Percentiles rank a stretch among this genome's conserved stretches.
Conservation (phyloP, 2,113 vertebrate genomes). For the Callocephalon fimbriatum region DNA sequence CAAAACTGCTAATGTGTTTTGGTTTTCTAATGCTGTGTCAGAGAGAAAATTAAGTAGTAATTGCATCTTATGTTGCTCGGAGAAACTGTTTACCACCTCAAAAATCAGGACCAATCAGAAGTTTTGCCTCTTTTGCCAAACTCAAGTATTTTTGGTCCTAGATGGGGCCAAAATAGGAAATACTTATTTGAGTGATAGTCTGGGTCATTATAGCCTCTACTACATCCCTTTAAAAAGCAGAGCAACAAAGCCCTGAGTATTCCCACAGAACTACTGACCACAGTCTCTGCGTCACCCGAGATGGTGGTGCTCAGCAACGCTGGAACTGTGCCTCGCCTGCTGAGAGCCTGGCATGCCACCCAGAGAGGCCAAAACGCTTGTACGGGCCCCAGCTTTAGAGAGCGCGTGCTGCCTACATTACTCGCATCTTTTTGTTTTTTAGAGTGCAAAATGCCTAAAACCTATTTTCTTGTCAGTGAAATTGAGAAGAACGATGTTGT, state of each 20-base stretch:
- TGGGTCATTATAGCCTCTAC: not conserved
- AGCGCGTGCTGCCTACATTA: not conserved
- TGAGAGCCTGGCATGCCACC: not conserved
- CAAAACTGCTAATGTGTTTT: not conserved
- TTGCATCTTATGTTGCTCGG: not conserved
- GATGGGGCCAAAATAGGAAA: slow-evolving; percentile 15
- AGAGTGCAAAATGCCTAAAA: slow-evolving; percentile 48
- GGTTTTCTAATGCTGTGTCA: not conserved
- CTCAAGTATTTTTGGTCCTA: not conserved
- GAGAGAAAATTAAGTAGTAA: not conserved
- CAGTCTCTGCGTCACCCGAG: slow-evolving; percentile 11
- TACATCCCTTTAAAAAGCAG: slow-evolving; percentile 33
- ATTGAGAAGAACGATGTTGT: slow-evolving; percentile 91
- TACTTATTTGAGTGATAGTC: slow-evolving; percentile 29
- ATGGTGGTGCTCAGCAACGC: slow-evolving; percentile 44
- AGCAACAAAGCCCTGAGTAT: slow-evolving; percentile 16
- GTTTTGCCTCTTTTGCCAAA: slow-evolving; percentile 6
- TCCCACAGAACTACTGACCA: slow-evolving; percentile 45
- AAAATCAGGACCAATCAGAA: not conserved
- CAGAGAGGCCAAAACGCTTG: not conserved
- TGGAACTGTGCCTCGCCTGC: slow-evolving; percentile 21
- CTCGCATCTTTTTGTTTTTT: not conserved
- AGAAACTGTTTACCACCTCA: not conserved
- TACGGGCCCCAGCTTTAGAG: not conserved
- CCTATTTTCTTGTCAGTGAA: slow-evolving; percentile 77